A percentile compares a stretch with the other conserved stretches of the same genome.
Evolutionary conservation across 2,113 vertebrate genomes (phyloP).

Genomic region (Rhinoptilus africanus): DNA sequence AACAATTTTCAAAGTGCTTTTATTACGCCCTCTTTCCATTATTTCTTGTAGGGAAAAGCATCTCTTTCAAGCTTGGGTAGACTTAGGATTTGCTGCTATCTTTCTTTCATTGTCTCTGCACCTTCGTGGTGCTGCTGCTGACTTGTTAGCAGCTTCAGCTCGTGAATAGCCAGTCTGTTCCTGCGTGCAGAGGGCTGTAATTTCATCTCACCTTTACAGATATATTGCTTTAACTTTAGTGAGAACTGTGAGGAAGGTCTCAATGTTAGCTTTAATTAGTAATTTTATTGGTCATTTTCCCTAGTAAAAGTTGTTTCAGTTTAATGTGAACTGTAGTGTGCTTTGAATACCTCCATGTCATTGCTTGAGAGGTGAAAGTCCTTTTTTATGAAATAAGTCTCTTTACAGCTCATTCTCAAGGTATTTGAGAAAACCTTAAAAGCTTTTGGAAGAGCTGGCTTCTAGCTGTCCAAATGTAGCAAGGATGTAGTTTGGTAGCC

Average conservation of each 20-base stretch:
- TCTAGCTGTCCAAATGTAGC: neutral
- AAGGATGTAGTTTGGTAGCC: neutral
- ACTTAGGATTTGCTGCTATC: neutral
- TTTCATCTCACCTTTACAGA: neutral
- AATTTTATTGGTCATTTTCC: neutral
- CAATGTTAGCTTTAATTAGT: neutral
- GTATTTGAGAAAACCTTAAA: neutral
- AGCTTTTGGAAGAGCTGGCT: neutral
- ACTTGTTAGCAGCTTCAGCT: neutral
- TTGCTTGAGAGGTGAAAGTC: neutral
- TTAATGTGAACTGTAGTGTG: neutral
- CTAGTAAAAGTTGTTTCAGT: neutral
- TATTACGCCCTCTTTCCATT: neutral
- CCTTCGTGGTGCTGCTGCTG: neutral
- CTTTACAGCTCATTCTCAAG: neutral
- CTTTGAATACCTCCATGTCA: neutral
- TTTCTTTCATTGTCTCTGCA: neutral
- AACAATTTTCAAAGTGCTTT: neutral
- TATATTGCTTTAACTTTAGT: neutral
- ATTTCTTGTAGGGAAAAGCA: neutral
- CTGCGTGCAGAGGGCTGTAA: neutral
- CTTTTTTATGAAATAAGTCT: neutral
- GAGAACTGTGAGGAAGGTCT: neutral
- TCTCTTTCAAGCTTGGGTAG: conserved; percentile 15
- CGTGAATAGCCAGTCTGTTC: neutral